Evolutionary conservation across 2,797 vertebrate genomes (phyloP), one percentile per base, ranked within the genome.

Genomic region (Labroides dimidiatus): DNA sequence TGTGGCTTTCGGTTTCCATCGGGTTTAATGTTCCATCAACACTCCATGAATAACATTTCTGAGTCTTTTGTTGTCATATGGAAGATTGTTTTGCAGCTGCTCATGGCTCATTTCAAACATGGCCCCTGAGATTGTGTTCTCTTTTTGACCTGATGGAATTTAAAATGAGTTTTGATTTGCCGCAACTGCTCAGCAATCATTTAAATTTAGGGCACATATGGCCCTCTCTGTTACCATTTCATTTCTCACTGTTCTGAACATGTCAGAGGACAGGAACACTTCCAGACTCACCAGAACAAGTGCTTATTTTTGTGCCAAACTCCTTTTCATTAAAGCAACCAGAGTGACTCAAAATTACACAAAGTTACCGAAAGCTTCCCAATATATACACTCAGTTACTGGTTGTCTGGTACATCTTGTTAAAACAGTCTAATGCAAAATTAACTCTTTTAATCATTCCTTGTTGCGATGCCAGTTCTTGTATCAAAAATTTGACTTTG

Each of bases 21-120:
- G 23, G 50, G 37, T 72, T 78, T 76, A 36, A 64, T 54, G 50
- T 84, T 66, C 53, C 33, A 61, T 27, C 27, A 66, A 73, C 45
- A 60, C 52, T 60, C n/a, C 24, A 52, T 64, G 54, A 73, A 58
- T 57, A 72, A 9, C 12, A 36, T 51, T 57, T 63, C 43, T 67
- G 27, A 58, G 17, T 66, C 6, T 73, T 77, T 72, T 70, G 19
- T 53, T 64, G 52, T 77, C 60, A 52, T 50, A 21, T 64, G 41
- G 8, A 55, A 30, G 21, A 45, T 64, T 69, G 14, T 65, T 81
- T 73, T 60, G 27, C 47, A 70, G 37, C 39, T 67, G 64, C 57
- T 64, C 45, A 52, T n/a, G 51, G 42, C 41, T 51, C 36, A 61
- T 23, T 73, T 2, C 14, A 71, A 61, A 72, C 44, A 53, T 16